Conservation (phyloP, 2,113 vertebrate genomes). For the Paratilapia polleni region DNA sequence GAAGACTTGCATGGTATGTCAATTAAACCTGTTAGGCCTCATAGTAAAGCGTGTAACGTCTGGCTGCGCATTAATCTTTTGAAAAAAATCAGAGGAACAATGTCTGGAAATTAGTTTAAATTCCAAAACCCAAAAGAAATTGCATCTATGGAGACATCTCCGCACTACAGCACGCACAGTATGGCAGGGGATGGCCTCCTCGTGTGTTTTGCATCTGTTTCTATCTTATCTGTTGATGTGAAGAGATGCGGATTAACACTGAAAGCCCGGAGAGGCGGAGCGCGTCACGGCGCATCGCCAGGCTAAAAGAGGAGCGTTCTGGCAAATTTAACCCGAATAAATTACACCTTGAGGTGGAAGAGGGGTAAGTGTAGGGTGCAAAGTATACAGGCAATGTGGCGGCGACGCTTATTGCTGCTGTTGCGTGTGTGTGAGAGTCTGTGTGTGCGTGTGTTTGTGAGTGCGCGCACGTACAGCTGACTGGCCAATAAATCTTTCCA, state of each 20-base stretch:
- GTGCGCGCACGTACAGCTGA: slow-evolving; percentile 74
- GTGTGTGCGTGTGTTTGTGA: neutral
- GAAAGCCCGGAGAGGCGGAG: slow-evolving; percentile 90
- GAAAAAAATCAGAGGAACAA: slow-evolving; percentile 30
- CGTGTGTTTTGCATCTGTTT: slow-evolving; percentile 82
- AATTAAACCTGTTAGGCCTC: slow-evolving; percentile 69
- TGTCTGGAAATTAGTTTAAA: slow-evolving; percentile 42
- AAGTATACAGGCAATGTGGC: slow-evolving; percentile 11
- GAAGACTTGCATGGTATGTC: slow-evolving; percentile 60
- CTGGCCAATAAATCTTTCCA: slow-evolving; percentile 98
- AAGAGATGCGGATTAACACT: slow-evolving; percentile 92
- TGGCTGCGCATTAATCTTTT: slow-evolving; percentile 55
- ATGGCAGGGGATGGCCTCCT: slow-evolving; percentile 85
- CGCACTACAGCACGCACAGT: slow-evolving; percentile 70
- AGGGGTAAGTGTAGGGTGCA: slow-evolving; percentile 58
- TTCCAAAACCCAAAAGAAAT: slow-evolving; percentile 4
- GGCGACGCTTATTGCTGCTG: neutral
- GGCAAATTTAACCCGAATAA: slow-evolving; percentile 96
- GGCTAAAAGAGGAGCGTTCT: slow-evolving; percentile 92
- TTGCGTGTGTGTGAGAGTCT: neutral
- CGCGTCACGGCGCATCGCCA: slow-evolving; percentile 90
- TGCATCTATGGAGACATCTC: slow-evolving; percentile 53
- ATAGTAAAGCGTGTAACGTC: slow-evolving; percentile 45
- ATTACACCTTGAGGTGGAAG: slow-evolving; percentile 84
- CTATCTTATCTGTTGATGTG: slow-evolving; percentile 91